Conservation (phyloP, 2,888 invertebrate species). For the Phanerotoma sp. region DNA sequence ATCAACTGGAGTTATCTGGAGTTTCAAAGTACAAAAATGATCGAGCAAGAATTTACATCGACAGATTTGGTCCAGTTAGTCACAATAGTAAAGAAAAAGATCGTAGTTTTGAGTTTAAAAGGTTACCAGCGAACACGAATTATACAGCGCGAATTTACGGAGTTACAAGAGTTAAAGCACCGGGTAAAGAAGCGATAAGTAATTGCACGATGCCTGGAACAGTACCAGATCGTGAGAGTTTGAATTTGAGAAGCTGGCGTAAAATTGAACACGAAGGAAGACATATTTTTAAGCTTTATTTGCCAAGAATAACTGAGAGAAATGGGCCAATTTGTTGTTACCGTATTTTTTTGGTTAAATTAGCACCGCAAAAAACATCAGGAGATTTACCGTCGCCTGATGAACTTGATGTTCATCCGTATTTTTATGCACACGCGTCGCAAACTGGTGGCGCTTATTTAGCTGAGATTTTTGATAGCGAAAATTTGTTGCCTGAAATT, state of each 20-base stretch:
- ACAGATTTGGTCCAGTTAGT: conserved; percentile 64
- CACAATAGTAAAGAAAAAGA: conserved; percentile 62
- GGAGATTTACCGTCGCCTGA: conserved; percentile 70
- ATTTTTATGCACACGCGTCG: conserved; percentile 72
- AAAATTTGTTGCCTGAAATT: conserved; percentile 66
- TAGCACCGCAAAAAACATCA: conserved; percentile 65
- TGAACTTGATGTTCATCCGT: conserved; percentile 70
- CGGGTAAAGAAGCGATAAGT: conserved; percentile 67
- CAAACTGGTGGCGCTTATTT: conserved; percentile 75
- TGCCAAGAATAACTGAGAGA: conserved; percentile 78
- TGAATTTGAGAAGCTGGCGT: conserved; percentile 65
- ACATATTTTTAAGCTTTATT: conserved; percentile 72
- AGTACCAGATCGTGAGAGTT: conserved; percentile 67
- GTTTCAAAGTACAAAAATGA: conserved; percentile 59
- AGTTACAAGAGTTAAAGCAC: conserved; percentile 73
- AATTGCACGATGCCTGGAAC: conserved; percentile 73
- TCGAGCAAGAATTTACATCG: conserved; percentile 56
- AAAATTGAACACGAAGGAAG: conserved; percentile 67
- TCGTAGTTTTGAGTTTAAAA: conserved; percentile 63
- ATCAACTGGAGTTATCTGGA: conserved; percentile 66
- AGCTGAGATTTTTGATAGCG: conserved; percentile 80
- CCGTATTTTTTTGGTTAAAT: conserved; percentile 75
- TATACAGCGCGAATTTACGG: conserved; percentile 68
- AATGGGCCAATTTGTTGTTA: conserved; percentile 89
- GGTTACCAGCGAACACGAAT: conserved; percentile 79